A percentile compares a stretch with the other conserved stretches of the same genome.
These are phyloP conservation scores for Metacarcinus magister DNA, from an alignment of 2,888 invertebrate genomes.

Conservation along the genomic window DNA sequence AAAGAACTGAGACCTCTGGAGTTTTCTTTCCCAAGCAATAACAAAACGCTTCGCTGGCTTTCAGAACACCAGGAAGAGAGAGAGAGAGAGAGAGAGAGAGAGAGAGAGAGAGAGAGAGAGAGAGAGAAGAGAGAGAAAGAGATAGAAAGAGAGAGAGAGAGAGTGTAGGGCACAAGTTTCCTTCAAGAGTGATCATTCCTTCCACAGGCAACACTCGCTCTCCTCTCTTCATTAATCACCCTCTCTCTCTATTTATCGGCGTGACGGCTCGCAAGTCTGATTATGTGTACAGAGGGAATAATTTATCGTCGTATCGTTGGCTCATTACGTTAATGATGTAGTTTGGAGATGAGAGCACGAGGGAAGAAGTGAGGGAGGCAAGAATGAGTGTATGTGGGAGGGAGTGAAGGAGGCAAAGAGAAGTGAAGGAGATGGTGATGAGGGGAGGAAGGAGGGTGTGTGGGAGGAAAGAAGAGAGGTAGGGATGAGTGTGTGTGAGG, in stretches of 20 bases:
- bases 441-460: not conserved
- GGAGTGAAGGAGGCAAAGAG: not conserved
- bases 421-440: not conserved
- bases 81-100: not conserved
- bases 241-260: conserved; percentile 40
- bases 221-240: conserved; percentile 12
- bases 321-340: conserved; percentile 51
- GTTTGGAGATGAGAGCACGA: not conserved
- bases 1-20: not conserved
- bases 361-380: not conserved
- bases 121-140: not conserved
- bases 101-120: not conserved
- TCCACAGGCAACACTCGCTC: not conserved
- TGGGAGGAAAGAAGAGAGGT: not conserved
- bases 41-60: not conserved
- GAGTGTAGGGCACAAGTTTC: not conserved
- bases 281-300: conserved; percentile 46
- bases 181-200: not conserved
- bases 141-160: not conserved
- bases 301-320: conserved; percentile 49
- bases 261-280: conserved; percentile 38
- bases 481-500: not conserved
- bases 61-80: not conserved
- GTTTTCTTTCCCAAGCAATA: not conserved
- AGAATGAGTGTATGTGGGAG: not conserved